Evolutionary conservation across 2,113 vertebrate species (phyloP).

Genomic region (Phaetusa simplex): DNA sequence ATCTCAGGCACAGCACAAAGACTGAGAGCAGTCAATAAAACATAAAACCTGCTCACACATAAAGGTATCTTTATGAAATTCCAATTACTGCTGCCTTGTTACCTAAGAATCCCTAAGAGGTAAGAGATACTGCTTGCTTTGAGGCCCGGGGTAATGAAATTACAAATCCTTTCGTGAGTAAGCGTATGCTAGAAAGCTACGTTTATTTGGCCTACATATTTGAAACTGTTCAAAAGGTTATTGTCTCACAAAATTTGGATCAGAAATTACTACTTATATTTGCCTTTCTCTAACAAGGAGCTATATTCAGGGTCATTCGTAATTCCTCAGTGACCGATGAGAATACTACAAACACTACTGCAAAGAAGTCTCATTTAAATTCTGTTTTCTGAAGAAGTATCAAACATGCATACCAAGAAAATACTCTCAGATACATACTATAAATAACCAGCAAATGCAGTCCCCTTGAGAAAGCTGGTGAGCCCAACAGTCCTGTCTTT

Average conservation of each 20-base stretch:
- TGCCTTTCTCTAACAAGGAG: neutral
- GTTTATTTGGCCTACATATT: neutral
- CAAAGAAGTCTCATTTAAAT: neutral
- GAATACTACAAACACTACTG: neutral
- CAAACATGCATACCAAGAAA: neutral
- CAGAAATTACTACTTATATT: neutral
- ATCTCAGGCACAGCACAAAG: neutral
- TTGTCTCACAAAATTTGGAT: conserved; percentile 31
- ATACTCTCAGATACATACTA: neutral
- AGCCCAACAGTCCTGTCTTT: neutral
- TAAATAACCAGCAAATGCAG: neutral
- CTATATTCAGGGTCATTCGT: neutral
- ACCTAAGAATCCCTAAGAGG: conserved; percentile 57
- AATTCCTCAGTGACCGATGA: conserved; percentile 3
- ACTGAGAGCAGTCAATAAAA: neutral
- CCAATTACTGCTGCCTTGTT: conserved; percentile 26
- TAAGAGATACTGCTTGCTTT: neutral
- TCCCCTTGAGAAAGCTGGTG: neutral
- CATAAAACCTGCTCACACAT: conserved; percentile 5
- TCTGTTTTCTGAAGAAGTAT: neutral
- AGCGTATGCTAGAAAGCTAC: conserved; percentile 5
- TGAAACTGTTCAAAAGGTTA: conserved; percentile 45
- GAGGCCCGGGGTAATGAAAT: neutral
- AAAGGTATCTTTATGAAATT: conserved; percentile 37
- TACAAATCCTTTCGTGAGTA: conserved; percentile 47